Evolutionary conservation across 2,113 vertebrate genomes (phyloP).

Genomic region (Megaptera novaeangliae): DNA sequence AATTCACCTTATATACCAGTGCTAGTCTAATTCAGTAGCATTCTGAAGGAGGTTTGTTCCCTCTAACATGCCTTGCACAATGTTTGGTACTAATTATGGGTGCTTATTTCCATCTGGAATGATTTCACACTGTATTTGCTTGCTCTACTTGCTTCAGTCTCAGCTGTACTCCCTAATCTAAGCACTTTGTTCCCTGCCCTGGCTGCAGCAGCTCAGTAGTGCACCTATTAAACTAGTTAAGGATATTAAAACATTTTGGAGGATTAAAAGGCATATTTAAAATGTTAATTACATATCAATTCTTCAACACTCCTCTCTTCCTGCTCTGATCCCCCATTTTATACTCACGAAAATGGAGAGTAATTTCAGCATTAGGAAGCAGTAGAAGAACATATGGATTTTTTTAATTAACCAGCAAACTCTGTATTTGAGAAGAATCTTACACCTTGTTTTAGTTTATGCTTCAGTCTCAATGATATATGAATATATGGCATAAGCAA

Average conservation of each 20-base stretch:
- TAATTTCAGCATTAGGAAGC: neutral
- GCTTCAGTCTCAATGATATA: neutral
- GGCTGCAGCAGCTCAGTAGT: neutral
- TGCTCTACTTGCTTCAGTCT: neutral
- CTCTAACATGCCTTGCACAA: neutral
- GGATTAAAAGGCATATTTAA: slow-evolving; percentile 10
- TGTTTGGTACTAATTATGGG: neutral
- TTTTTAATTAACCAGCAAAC: neutral
- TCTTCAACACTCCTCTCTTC: neutral
- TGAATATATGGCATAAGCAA: neutral
- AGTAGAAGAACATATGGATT: neutral
- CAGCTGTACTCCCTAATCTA: neutral
- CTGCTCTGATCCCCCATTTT: neutral
- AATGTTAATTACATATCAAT: neutral
- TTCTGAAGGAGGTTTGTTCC: neutral
- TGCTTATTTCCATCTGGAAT: neutral
- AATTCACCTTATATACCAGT: neutral
- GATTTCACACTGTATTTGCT: neutral
- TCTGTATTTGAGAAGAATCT: neutral
- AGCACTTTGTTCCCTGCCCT: neutral
- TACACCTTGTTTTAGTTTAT: neutral
- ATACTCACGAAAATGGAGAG: neutral
- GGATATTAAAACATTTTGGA: slow-evolving; percentile 22
- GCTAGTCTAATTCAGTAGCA: neutral
- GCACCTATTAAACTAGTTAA: neutral